phyloP scores from a whole-genome alignment of 2,888 invertebrate genomes.

The Pterobdella sp. region DNA sequence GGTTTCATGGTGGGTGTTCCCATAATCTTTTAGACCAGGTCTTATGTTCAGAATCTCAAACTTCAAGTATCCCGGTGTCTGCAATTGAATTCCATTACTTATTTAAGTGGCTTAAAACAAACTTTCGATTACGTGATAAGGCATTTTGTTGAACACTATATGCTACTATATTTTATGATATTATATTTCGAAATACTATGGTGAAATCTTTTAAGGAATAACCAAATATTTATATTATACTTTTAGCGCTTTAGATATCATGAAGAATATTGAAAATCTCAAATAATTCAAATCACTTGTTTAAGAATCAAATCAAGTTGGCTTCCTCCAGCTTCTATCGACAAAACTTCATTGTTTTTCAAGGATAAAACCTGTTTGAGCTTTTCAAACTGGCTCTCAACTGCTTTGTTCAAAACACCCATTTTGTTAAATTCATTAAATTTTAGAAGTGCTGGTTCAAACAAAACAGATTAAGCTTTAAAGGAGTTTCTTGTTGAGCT shows the following conservation, averaged over 20 bases:
- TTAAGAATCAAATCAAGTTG: slow-evolving; percentile 10
- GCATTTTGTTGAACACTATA: too few relatives aligned
- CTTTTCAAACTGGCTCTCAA: background rate
- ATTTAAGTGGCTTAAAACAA: too few relatives aligned
- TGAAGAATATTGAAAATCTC: background rate
- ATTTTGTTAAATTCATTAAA: too few relatives aligned
- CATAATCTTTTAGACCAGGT: slow-evolving; percentile 17
- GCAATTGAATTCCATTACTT: background rate
- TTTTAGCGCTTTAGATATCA: background rate
- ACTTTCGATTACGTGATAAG: too few relatives aligned
- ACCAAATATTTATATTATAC: background rate
- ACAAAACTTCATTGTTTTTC: slow-evolving; percentile 20
- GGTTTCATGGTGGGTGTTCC: background rate
- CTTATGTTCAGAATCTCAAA: background rate
- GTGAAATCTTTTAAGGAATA: background rate
- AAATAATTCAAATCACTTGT: background rate
- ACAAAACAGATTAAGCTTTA: too few relatives aligned
- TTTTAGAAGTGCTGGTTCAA: too few relatives aligned
- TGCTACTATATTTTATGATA: background rate
- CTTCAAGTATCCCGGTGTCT: slow-evolving; percentile 13
- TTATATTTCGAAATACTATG: background rate
- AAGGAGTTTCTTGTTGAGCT: background rate
- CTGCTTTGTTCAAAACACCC: background rate
- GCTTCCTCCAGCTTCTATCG: slow-evolving; percentile 19
- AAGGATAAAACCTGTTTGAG: background rate